Conservation (phyloP, 2,113 vertebrate species). For the Thamnophis sirtalis region DNA sequence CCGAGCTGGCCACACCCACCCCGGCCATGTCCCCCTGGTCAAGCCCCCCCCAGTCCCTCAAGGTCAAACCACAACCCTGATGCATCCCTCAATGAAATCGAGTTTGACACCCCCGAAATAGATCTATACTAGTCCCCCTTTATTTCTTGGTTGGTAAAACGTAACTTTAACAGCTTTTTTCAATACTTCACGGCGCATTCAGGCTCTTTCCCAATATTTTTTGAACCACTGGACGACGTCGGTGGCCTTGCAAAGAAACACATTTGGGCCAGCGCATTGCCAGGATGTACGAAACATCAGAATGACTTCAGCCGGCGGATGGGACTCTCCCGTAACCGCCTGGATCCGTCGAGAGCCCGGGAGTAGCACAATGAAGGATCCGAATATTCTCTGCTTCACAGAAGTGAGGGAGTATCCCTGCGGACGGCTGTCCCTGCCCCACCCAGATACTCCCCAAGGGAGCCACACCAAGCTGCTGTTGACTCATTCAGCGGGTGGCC, state of each 20-base stretch:
- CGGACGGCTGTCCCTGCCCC: background rate
- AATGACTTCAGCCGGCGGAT: background rate
- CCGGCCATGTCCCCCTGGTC: too few species aligned
- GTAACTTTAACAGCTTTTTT: background rate
- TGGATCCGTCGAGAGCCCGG: background rate
- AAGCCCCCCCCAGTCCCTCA: too few species aligned
- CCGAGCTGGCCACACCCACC: too few species aligned
- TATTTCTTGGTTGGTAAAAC: too few species aligned
- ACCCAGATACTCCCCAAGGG: slow-evolving; percentile 12
- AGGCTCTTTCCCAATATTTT: background rate
- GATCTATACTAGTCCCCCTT: too few species aligned
- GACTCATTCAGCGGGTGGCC: background rate
- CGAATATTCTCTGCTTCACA: background rate
- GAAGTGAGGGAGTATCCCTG: background rate
- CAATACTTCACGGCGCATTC: background rate
- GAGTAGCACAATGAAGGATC: background rate
- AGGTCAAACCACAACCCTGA: too few species aligned
- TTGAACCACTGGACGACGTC: background rate
- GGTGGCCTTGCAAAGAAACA: background rate
- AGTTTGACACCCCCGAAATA: too few species aligned
- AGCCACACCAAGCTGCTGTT: fast-evolving
- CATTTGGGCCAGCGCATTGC: background rate
- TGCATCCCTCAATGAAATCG: too few species aligned
- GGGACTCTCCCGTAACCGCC: background rate
- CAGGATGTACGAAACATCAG: background rate